Conservation (phyloP, 2,888 invertebrate genomes). For the Deilephila porcellus region DNA sequence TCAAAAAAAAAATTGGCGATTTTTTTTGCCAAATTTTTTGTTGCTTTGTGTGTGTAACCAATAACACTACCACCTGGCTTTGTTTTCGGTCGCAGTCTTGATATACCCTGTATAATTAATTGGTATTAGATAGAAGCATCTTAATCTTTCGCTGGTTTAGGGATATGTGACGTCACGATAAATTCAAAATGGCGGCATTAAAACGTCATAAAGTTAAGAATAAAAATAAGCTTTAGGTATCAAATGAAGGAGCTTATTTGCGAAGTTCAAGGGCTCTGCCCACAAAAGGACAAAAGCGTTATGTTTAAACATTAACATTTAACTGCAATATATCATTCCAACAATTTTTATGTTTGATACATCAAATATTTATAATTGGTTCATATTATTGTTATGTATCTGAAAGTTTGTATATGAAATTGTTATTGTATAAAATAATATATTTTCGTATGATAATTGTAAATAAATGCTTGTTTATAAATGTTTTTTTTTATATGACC, state of each 20-base stretch:
- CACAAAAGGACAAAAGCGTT: background rate
- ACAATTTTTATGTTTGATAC: constrained; percentile 22
- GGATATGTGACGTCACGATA: background rate
- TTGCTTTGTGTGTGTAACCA: too few species aligned
- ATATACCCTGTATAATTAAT: too few species aligned
- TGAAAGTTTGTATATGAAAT: constrained; percentile 44
- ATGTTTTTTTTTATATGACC: background rate
- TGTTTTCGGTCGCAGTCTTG: too few species aligned
- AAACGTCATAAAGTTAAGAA: too few species aligned
- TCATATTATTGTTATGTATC: constrained; percentile 4
- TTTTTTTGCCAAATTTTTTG: too few species aligned
- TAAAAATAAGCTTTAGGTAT: too few species aligned
- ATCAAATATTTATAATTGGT: constrained; percentile 26
- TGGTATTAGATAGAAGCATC: too few species aligned
- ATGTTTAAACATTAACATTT: background rate
- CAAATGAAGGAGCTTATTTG: background rate
- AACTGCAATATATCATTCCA: constrained; percentile 8
- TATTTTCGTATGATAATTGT: constrained; percentile 41
- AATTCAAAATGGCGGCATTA: background rate
- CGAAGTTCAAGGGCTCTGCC: background rate
- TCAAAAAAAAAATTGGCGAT: too few species aligned
- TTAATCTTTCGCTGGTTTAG: background rate
- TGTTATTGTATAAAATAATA: constrained; percentile 49
- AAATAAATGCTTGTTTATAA: constrained; percentile 21
- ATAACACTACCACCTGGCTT: too few species aligned